Conservation (phyloP, 1,140 invertebrate genomes). For the Drosophila leontia region DNA sequence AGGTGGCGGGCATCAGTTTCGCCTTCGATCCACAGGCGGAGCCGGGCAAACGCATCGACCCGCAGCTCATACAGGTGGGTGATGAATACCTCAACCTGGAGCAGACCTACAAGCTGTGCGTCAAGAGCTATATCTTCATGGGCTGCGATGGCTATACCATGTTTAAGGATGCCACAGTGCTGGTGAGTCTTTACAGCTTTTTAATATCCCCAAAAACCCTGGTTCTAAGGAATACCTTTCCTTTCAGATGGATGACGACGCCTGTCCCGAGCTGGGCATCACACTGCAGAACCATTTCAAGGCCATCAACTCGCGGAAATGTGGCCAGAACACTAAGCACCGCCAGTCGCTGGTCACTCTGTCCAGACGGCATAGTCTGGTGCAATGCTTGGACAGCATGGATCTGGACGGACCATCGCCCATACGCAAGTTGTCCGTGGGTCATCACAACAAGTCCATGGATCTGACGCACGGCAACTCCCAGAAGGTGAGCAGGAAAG, state of each 20-base stretch:
- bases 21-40: slow-evolving; percentile 92
- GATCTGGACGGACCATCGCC: slow-evolving; percentile 89
- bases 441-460: slow-evolving; percentile 74
- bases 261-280: slow-evolving; percentile 92
- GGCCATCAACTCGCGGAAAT: slow-evolving; percentile 91
- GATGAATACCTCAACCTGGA: slow-evolving; percentile 92
- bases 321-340: slow-evolving; percentile 91
- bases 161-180: slow-evolving; percentile 88
- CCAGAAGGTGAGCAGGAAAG: slow-evolving; percentile 60
- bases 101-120: slow-evolving; percentile 91
- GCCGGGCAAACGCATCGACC: slow-evolving; percentile 89
- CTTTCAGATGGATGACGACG: slow-evolving; percentile 90
- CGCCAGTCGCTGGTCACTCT: slow-evolving; percentile 92
- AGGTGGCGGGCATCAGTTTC: slow-evolving; percentile 91
- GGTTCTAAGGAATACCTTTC: neutral
- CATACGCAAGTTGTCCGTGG: slow-evolving; percentile 85
- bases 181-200: slow-evolving; percentile 86
- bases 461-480: slow-evolving; percentile 72
- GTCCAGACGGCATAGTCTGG: slow-evolving; percentile 90
- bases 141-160: slow-evolving; percentile 95
- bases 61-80: slow-evolving; percentile 91
- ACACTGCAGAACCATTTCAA: slow-evolving; percentile 95
- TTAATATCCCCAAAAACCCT: fast-evolving
- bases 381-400: slow-evolving; percentile 90
- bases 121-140: slow-evolving; percentile 91